Base-by-base conservation (phyloP, 2,113 vertebrate genomes). In the Clarias macrocephalus region DNA sequence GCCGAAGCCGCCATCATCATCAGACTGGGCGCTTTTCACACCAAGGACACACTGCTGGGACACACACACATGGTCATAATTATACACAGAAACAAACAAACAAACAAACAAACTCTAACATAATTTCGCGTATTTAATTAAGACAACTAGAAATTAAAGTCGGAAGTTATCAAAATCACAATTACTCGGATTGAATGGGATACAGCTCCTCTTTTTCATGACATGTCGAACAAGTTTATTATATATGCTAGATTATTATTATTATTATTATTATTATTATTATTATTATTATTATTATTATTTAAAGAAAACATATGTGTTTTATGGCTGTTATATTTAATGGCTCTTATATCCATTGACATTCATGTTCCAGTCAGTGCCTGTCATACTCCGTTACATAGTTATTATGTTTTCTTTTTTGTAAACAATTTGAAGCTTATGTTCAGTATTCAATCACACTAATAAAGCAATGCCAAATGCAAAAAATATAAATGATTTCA, bases 1-100 rank as follows among this genome's bases (percentile, higher is more conserved):
- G 97, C 82, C 52, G 82, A 97, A 88, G 97, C 94, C 92, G 98
- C 98, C 98, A 99, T 99, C 91, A 89, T 85, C 88, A 91, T 88
- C 90, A 85, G 88, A 81, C 89, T 66, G 84, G 79, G 86, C 80
- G 86, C 89, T 89, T 56, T 75, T 82, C 84, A 88, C 79, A 68
- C 70, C 59, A 30, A 83, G 42, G 57, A 25, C 54, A 66, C 84
- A 79, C 37, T 79, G 72, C 28, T 33, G 28, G 15, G 10, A 59
- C 28, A 63, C 54, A 73, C n/a, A 66, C 59, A 66, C 77, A 80
- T 56, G 59, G 54, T 13, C 28, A 82, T 16, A 63, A 13, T n/a
- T 23, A n/a, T 25, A 82, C 7, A 82, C 42, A 52, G 1, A 66
- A n/a, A 83, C 3, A 83, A 3, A 54, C 37, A 63, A 18, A 63